Conservation (phyloP, 2,888 invertebrate genomes). For the Cryptus viduatorius region DNA sequence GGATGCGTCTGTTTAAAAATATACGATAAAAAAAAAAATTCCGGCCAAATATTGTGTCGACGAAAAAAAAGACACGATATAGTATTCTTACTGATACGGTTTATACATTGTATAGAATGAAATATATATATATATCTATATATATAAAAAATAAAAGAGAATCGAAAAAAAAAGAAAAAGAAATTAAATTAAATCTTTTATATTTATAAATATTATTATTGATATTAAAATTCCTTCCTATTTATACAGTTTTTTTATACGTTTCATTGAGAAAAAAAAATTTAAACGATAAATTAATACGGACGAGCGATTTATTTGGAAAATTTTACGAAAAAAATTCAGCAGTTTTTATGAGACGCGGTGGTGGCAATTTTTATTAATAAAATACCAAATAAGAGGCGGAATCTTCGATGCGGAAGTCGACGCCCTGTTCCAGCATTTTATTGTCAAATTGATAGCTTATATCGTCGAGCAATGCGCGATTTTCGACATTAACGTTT, state of each 20-base stretch:
- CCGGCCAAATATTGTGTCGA: constrained; percentile 56
- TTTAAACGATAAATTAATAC: not conserved
- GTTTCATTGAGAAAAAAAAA: not conserved
- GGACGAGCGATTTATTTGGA: constrained; percentile 8
- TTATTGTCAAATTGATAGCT: constrained; percentile 79
- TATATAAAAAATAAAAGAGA: too few species aligned
- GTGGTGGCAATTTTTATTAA: constrained; percentile 52
- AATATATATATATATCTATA: constrained; percentile 43
- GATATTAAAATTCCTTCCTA: not conserved
- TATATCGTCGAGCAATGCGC: constrained; percentile 80
- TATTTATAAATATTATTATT: constrained; percentile 7
- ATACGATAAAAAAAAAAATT: constrained; percentile 10
- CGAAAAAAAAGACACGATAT: constrained; percentile 32
- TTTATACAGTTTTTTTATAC: not conserved
- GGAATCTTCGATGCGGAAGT: constrained; percentile 83
- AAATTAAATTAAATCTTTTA: too few species aligned
- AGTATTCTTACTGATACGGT: constrained; percentile 54
- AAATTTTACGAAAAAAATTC: not conserved
- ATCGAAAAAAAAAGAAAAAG: too few species aligned
- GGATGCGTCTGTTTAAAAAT: not conserved
- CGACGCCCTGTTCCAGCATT: constrained; percentile 80
- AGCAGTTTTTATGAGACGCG: not conserved
- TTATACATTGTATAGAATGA: constrained; percentile 57
- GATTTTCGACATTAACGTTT: constrained; percentile 80
- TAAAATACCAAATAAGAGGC: constrained; percentile 77